phyloP scores from a whole-genome alignment of 2,113 vertebrate species.

The Craseonycteris thonglongyai region DNA sequence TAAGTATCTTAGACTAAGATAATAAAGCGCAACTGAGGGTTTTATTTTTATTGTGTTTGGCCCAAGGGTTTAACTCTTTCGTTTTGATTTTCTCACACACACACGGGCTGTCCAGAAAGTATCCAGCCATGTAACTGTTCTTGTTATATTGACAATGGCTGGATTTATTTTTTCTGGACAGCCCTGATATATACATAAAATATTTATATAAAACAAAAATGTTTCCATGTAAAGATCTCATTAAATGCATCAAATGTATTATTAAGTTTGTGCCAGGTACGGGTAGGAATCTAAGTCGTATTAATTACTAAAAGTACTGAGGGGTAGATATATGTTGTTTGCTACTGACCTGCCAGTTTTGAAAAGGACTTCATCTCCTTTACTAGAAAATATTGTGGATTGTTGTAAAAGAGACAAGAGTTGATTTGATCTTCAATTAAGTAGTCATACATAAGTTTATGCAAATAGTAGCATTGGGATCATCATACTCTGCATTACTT shows the following conservation, averaged over 20 bases:
- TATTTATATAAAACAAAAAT: background rate
- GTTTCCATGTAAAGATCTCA: background rate
- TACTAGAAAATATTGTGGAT: background rate
- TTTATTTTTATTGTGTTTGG: background rate
- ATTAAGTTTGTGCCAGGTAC: background rate
- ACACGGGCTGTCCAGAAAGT: too few species aligned
- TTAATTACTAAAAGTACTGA: background rate
- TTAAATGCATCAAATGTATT: background rate
- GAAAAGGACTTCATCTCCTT: background rate
- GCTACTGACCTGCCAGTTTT: background rate
- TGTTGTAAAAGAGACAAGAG: background rate
- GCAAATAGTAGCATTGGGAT: background rate
- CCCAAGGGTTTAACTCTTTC: background rate
- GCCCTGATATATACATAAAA: too few species aligned
- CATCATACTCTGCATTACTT: background rate
- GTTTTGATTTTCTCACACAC: background rate
- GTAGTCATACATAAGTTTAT: background rate
- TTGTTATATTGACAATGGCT: too few species aligned
- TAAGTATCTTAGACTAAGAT: background rate
- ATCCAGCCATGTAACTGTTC: too few species aligned
- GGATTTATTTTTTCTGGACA: too few species aligned
- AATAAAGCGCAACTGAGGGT: background rate
- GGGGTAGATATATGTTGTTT: background rate
- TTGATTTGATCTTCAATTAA: constrained; percentile 7
- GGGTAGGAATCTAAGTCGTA: background rate